Conservation (phyloP, 2,888 invertebrate species). For the Crossocerus cetratus region DNA sequence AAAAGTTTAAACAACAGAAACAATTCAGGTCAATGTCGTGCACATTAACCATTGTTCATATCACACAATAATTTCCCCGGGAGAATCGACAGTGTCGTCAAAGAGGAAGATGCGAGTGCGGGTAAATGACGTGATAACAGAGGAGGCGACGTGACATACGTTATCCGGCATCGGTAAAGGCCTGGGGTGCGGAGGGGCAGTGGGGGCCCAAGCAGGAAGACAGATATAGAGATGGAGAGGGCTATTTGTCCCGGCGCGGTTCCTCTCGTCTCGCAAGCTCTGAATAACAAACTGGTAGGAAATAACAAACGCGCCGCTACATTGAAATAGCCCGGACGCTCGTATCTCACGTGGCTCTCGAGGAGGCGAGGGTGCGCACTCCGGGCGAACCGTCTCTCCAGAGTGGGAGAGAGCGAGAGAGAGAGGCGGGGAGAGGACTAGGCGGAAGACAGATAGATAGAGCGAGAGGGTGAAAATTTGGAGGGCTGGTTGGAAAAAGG, state of each 20-base stretch:
- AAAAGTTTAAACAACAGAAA: too few relatives aligned
- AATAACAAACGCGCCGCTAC: slow-evolving; percentile 76
- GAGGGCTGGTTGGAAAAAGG: slow-evolving; percentile 23
- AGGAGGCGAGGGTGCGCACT: background rate
- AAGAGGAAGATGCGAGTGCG: too few relatives aligned
- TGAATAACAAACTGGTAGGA: slow-evolving; percentile 76
- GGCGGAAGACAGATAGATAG: too few relatives aligned
- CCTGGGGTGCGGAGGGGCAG: slow-evolving; percentile 16
- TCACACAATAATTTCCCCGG: too few relatives aligned
- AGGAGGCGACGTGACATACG: slow-evolving; percentile 43
- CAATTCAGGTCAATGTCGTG: too few relatives aligned
- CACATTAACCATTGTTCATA: too few relatives aligned
- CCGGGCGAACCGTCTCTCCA: slow-evolving; percentile 17
- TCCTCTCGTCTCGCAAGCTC: slow-evolving; percentile 44
- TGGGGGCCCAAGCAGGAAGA: background rate
- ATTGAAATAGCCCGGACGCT: slow-evolving; percentile 73
- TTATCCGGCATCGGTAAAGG: slow-evolving; percentile 34
- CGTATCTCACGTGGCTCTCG: slow-evolving; percentile 68
- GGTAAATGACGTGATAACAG: background rate
- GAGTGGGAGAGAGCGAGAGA: slow-evolving; percentile 23
- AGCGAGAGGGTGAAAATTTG: slow-evolving; percentile 14
- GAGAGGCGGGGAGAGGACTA: slow-evolving; percentile 19
- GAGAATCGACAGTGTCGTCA: too few relatives aligned
- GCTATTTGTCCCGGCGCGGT: slow-evolving; percentile 63
- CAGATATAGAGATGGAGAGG: slow-evolving; percentile 17